A percentile compares a stretch with the other conserved stretches of the same genome.
Conservation (phyloP, 1,140 invertebrate genomes). For the Sesamia nonagrioides region DNA sequence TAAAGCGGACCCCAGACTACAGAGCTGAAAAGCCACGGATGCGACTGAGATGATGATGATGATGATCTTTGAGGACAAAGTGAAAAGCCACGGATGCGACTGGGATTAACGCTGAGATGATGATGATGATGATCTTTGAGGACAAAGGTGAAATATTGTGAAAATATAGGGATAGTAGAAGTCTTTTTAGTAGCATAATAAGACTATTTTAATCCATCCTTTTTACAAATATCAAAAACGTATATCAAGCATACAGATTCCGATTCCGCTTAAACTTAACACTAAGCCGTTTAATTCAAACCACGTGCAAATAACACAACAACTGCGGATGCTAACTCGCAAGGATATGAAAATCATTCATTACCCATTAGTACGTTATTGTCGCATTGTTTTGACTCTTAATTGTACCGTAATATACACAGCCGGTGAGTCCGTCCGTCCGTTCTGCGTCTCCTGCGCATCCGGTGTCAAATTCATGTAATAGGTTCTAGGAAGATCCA, state of each 20-base stretch:
- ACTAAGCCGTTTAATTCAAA: slow-evolving; percentile 1
- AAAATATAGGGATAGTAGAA: no score
- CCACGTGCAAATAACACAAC: slow-evolving; percentile 10
- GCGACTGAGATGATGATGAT: no score
- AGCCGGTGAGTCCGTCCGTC: slow-evolving; percentile 32
- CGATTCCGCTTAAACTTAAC: slow-evolving; percentile 2
- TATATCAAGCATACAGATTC: slow-evolving; percentile 2
- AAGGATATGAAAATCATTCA: slow-evolving; percentile 60
- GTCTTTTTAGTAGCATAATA: no score
- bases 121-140: no score
- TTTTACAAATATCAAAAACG: slow-evolving; percentile 6
- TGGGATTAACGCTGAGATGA: no score
- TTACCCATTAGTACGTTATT: slow-evolving; percentile 59
- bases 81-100: no score
- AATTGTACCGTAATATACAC: slow-evolving; percentile 48
- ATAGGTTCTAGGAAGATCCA: slow-evolving; percentile 44
- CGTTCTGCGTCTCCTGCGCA: slow-evolving; percentile 19
- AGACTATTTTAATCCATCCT: background rate
- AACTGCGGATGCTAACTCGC: slow-evolving; percentile 17
- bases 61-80: no score
- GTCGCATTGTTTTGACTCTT: slow-evolving; percentile 70
- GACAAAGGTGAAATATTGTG: no score
- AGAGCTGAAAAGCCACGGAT: no score
- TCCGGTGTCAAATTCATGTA: slow-evolving; percentile 48
- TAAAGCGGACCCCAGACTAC: no score